Conservation (phyloP, 2,113 vertebrate genomes). For the Tragelaphus scriptus region DNA sequence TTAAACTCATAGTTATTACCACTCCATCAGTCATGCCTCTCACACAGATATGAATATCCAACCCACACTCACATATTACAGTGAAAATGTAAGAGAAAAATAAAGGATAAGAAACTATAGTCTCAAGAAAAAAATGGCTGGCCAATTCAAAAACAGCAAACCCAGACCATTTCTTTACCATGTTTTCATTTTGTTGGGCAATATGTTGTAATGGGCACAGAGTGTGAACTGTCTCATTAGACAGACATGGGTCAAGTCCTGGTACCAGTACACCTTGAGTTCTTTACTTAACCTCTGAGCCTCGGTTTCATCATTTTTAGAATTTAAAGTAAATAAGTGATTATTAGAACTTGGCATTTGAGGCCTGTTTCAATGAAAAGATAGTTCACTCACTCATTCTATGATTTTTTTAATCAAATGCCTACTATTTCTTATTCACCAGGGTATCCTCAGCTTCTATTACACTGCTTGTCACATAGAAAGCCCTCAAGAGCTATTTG, state of each 20-base stretch:
- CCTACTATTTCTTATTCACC: neutral
- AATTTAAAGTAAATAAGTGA: neutral
- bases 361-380: neutral
- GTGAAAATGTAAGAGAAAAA: neutral
- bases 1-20: neutral
- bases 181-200: neutral
- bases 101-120: neutral
- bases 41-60: neutral
- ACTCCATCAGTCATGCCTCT: neutral
- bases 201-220: neutral
- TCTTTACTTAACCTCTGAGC: neutral
- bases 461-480: neutral
- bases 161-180: neutral
- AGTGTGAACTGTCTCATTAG: neutral
- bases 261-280: neutral
- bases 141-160: neutral
- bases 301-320: neutral
- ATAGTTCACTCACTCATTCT: neutral
- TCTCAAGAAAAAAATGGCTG: neutral
- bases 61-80: fast-evolving
- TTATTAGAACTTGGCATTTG: neutral
- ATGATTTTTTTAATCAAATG: neutral
- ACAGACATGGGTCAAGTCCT: neutral
- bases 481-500: neutral
- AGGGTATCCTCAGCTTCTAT: neutral